Base-by-base conservation (phyloP, 2,797 vertebrate genomes). In the Mareca strepera region DNA sequence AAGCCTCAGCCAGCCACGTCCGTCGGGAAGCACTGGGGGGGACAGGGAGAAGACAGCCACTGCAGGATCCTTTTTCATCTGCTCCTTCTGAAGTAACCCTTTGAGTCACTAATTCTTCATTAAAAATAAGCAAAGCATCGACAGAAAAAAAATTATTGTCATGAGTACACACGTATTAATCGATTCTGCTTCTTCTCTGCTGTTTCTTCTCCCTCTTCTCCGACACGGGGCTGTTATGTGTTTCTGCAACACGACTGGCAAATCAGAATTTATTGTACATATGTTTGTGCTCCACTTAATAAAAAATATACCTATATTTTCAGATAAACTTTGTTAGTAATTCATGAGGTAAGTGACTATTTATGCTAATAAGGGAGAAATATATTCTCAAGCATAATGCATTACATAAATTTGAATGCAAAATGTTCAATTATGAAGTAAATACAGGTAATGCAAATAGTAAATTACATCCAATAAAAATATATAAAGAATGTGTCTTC, bases 391-490 rank as follows among this genome's bases (percentile, higher is more conserved):
- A 92, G 97, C 98, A 97, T 98, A 98, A 97, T 96, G 96, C 96
- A 96, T 98, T 97, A 98, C 98, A 98, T 98, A 98, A 98, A 98
- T 98, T 97, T 98, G 98, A 98, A 98, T 98, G 98, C 90, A 98
- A 98, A 98, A 98, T 98, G 97, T 97, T 98, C 98, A 98, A 97
- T 98, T 98, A 98, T 96, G 97, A 98, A 97, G 97, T 97, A 98
- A 98, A 98, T 97, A 97, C 98, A 98, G 98, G 98, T 98, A 98
- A 98, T 97, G 97, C 97, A 98, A 98, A 97, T 97, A 98, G 96
- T 98, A 98, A 98, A 98, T 98, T 98, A 97, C 97, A 97, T 97
- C 97, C 97, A 98, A 97, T 98, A 97, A 98, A 98, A 98, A 98
- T 97, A 95, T 96, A 97, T 96, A 97, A 97, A 97, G 95, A 96